Evolutionary conservation across 2,113 vertebrate species (phyloP).

Genomic region (Glaucidium brasilianum): DNA sequence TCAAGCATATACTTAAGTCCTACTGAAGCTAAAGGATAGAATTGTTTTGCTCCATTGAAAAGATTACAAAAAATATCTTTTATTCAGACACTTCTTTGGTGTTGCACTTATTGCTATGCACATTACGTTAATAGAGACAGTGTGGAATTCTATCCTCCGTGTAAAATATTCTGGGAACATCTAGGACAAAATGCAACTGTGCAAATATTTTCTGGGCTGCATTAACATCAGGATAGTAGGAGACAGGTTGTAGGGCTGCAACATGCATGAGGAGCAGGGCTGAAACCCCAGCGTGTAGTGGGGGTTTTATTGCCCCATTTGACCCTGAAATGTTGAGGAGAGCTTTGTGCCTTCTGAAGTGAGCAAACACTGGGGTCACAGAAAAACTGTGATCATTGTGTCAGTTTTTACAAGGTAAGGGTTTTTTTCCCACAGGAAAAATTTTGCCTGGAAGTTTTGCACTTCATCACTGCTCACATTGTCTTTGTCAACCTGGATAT

Average conservation of each 20-base stretch:
- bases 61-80: slow-evolving; percentile 2
- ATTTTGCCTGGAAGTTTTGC: not conserved
- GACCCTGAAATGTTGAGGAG: slow-evolving; percentile 39
- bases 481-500: not conserved
- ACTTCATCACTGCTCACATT: not conserved
- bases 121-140: not conserved
- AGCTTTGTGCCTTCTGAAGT: slow-evolving; percentile 49
- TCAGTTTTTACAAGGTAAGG: slow-evolving; percentile 41
- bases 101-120: not conserved
- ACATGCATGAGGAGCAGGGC: not conserved
- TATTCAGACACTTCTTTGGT: slow-evolving; percentile 7
- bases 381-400: not conserved
- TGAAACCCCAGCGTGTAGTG: not conserved
- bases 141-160: not conserved
- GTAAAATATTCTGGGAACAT: not conserved
- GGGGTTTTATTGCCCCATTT: not conserved
- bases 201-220: not conserved
- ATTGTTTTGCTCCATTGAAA: slow-evolving; percentile 10
- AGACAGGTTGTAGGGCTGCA: not conserved
- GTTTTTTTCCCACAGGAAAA: slow-evolving; percentile 63
- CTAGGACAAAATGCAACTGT: not conserved
- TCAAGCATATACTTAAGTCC: not conserved
- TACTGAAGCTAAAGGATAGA: not conserved
- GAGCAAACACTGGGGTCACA: slow-evolving; percentile 41
- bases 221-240: not conserved